These are phyloP conservation scores for Spilosoma lubricipeda DNA, from an alignment of 2,888 invertebrate species.

Conservation along the genomic window DNA sequence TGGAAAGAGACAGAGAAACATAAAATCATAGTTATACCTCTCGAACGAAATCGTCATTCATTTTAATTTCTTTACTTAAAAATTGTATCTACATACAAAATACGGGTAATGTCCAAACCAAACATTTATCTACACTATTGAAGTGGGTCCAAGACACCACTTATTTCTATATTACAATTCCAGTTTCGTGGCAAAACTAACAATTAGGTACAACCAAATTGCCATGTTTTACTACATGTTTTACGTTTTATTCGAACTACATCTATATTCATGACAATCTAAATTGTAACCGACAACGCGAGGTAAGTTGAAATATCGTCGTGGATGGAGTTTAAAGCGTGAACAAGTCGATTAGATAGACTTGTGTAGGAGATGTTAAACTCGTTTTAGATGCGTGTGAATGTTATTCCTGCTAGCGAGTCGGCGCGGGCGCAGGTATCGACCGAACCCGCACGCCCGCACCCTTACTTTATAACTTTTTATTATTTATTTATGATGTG, in stretches of 20 bases:
- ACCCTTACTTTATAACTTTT: conserved; percentile 54
- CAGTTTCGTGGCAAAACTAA: conserved; percentile 54
- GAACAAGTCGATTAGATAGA: conserved; percentile 57
- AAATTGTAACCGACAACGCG: conserved; percentile 44
- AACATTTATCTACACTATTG: background rate
- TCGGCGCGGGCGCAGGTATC: conserved; percentile 61
- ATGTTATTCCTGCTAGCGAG: conserved; percentile 45
- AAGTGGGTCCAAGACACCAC: conserved; percentile 43
- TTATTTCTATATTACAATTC: conserved; percentile 59
- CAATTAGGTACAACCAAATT: conserved; percentile 57
- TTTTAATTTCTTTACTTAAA: background rate
- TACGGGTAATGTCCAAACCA: too few relatives aligned
- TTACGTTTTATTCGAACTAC: conserved; percentile 40
- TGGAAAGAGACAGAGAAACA: background rate
- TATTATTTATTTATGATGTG: conserved; percentile 56
- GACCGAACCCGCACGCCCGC: conserved; percentile 75
- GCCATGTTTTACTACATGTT: conserved; percentile 41
- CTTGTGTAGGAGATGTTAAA: conserved; percentile 48
- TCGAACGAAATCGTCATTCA: background rate
- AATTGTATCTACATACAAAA: background rate
- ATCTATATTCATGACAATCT: conserved; percentile 39
- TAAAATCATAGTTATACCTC: background rate
- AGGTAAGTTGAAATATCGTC: conserved; percentile 48
- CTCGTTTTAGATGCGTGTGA: conserved; percentile 60
- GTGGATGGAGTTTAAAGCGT: conserved; percentile 50